phyloP scores from a whole-genome alignment of 1,140 invertebrate species.

The Brachionus koreanus region DNA sequence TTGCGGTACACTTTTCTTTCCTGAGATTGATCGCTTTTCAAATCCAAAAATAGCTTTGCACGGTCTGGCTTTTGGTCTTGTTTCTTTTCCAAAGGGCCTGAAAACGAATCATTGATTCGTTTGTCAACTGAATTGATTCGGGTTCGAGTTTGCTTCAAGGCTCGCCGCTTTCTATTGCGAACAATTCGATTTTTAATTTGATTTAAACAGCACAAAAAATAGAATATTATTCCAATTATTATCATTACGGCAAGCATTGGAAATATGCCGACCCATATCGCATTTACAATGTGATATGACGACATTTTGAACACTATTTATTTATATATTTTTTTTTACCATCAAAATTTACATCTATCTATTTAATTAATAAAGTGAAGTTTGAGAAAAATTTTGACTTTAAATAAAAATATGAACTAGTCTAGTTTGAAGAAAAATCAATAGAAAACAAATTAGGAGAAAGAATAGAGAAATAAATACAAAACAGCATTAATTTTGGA shows the following conservation, averaged over 20 bases:
- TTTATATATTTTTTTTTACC: neutral
- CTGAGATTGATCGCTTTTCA: neutral
- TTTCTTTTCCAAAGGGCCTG: neutral
- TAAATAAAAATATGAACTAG: neutral
- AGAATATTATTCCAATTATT: slow-evolving; percentile 22
- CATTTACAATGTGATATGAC: slow-evolving; percentile 42
- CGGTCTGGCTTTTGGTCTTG: neutral
- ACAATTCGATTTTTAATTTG: slow-evolving; percentile 25
- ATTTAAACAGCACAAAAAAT: slow-evolving; percentile 42
- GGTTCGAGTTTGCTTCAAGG: neutral
- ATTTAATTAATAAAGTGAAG: neutral
- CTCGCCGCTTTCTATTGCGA: neutral
- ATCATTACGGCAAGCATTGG: slow-evolving; percentile 34
- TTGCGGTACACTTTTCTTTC: neutral
- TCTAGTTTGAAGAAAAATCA: neutral
- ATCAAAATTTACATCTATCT: neutral
- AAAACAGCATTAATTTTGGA: neutral
- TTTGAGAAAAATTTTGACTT: neutral
- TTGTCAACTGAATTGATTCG: neutral
- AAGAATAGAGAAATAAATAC: neutral
- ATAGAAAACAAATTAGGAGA: neutral
- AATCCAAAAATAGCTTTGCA: neutral
- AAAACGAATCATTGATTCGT: neutral
- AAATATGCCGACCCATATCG: slow-evolving; percentile 41
- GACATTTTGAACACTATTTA: slow-evolving; percentile 24